A percentile compares a stretch with the other conserved stretches of the same genome.
phyloP scores from a whole-genome alignment of 2,113 vertebrate genomes.

The Gallinago media region DNA sequence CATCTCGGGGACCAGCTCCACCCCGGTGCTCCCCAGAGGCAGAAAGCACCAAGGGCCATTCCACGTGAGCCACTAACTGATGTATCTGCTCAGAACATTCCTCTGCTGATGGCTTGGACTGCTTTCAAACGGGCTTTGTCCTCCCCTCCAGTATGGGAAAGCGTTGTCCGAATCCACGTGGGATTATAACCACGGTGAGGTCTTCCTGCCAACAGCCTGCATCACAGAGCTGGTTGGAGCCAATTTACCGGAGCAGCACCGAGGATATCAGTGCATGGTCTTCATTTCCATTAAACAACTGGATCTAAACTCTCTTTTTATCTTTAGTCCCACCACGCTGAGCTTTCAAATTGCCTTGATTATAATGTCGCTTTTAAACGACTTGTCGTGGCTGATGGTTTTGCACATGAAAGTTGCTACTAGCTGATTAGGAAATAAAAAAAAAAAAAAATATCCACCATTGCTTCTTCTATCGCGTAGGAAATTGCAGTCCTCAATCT shows the following conservation, averaged over 20 bases:
- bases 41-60: not conserved
- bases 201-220: constrained; percentile 7
- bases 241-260: not conserved
- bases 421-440: not conserved
- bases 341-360: constrained; percentile 43
- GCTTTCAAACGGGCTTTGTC: constrained; percentile 1
- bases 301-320: constrained; percentile 7
- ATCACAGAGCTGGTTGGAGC: not conserved
- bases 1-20: not conserved
- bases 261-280: not conserved
- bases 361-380: constrained; percentile 28
- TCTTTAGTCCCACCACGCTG: constrained; percentile 43
- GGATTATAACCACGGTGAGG: not conserved
- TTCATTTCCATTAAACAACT: constrained; percentile 28
- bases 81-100: not conserved
- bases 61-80: not conserved
- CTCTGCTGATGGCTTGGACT: not conserved
- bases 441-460: constrained; percentile 34
- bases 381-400: constrained; percentile 6
- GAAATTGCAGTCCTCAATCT: constrained; percentile 74
- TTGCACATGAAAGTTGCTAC: constrained; percentile 28
- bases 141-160: not conserved
- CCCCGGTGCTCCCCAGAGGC: not conserved
- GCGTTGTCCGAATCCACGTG: not conserved
- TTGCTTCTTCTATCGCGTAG: constrained; percentile 67